Percentiles rank a stretch among this genome's conserved stretches.
These are phyloP conservation scores for Rugalucina vietnamica DNA, from an alignment of 2,888 invertebrate genomes.

Conservation along the genomic window DNA sequence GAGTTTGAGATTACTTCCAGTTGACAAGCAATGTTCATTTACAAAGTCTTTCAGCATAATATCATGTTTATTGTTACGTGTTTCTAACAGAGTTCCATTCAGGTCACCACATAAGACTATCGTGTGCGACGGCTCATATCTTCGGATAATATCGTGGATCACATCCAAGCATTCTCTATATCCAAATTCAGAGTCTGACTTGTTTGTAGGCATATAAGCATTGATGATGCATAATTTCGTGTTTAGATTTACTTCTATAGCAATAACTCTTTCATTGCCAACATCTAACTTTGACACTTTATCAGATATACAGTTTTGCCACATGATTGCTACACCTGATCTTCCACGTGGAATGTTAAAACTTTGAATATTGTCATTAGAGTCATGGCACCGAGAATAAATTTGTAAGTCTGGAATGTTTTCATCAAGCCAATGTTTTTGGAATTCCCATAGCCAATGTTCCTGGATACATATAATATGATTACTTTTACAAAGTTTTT, in stretches of 20 bases:
- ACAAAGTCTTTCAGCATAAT: background rate
- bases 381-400: background rate
- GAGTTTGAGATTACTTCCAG: background rate
- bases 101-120: background rate
- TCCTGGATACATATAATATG: background rate
- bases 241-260: background rate
- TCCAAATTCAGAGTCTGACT: background rate
- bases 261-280: background rate
- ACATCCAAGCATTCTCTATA: background rate
- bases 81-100: background rate
- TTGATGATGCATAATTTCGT: background rate
- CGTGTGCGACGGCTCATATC: background rate
- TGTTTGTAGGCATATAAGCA: background rate
- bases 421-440: background rate
- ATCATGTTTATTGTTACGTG: constrained; percentile 4
- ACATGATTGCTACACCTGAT: background rate
- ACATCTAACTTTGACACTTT: background rate
- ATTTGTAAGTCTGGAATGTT: background rate
- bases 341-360: background rate
- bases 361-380: background rate
- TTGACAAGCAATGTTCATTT: background rate
- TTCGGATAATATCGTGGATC: background rate
- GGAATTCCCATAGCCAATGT: background rate
- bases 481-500: background rate
- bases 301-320: background rate